These are phyloP conservation scores for Lacerta viridis DNA, from an alignment of 2,797 vertebrate genomes.

Conservation along the genomic window DNA sequence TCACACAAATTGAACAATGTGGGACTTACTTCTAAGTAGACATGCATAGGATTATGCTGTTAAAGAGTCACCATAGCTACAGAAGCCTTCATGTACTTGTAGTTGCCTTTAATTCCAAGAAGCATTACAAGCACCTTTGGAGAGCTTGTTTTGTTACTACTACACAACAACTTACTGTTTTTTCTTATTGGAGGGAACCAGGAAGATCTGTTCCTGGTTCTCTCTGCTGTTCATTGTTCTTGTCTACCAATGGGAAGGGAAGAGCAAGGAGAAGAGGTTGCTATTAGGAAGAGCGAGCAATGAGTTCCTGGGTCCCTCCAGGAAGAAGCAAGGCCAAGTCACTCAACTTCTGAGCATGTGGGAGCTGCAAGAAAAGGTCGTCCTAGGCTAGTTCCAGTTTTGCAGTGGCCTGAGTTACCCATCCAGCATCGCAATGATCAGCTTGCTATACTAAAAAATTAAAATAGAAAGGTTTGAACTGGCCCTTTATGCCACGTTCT, in stretches of 20 bases:
- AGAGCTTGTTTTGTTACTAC: background rate
- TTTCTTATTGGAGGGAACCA: background rate
- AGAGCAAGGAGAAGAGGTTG: background rate
- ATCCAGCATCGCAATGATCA: background rate
- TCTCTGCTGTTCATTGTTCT: background rate
- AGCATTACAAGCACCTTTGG: background rate
- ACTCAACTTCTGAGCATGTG: background rate
- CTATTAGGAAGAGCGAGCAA: background rate
- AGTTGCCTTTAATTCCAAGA: background rate
- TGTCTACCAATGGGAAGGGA: background rate
- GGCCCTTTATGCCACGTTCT: too few relatives aligned
- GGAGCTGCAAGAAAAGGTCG: background rate
- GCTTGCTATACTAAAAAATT: background rate
- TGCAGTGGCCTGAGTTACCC: background rate
- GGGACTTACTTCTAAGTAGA: too few relatives aligned
- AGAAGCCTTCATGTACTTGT: background rate
- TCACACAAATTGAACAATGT: too few relatives aligned
- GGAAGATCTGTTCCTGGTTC: background rate
- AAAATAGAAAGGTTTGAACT: too few relatives aligned
- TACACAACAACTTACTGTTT: background rate
- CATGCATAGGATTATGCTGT: background rate
- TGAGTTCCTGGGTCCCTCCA: background rate
- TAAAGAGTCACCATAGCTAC: background rate
- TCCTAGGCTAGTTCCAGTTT: too few relatives aligned
- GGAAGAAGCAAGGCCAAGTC: background rate